Evolutionary conservation across 2,888 invertebrate species (phyloP), one percentile per base, ranked within the genome.

Genomic region (Lithosia quadra): DNA sequence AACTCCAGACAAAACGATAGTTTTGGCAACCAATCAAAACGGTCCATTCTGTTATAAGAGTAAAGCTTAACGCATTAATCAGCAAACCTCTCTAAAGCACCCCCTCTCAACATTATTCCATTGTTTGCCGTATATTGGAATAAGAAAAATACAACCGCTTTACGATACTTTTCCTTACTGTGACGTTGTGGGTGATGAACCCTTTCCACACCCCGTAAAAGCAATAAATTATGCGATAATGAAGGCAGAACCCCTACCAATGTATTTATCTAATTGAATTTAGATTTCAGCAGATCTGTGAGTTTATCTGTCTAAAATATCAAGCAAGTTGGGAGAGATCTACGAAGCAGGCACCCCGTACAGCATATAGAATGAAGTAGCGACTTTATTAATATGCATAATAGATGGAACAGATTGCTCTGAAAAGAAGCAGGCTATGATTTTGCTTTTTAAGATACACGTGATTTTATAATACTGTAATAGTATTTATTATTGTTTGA

Each of bases 161-260:
- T 64, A 67, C 69, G 61, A 75, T 80, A 78, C 74, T 72, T 75
- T 75, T 73, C 69, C 68, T 77, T 70, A 69, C 36, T 63, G 65
- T 69, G 73, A 65, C 74, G 78, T 82, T 73, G 67, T 73, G 76
- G 75, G 72, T 84, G 84, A 87, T 81, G 85, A 85, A 88, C 87
- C 86, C 86, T 82, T 88, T 82, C 79, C 73, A 68, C 76, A 73
- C 67, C 68, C 77, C 73, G 78, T 69, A 78, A 78, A 79, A 76
- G 86, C 82, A 81, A 88, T 88, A 88, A 87, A 88, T 88, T 87
- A 88, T 81, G 67, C 71, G 36, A 76, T 86, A 87, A 88, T 88
- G 85, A 88, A 87, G 82, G 80, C 80, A 63, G 43, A 21, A 66
- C 67, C 70, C 82, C 77, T 86, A 85, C 86, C 68, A 84, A 64